phyloP scores from a whole-genome alignment of 2,113 vertebrate species.

The Plectropomus leopardus region DNA sequence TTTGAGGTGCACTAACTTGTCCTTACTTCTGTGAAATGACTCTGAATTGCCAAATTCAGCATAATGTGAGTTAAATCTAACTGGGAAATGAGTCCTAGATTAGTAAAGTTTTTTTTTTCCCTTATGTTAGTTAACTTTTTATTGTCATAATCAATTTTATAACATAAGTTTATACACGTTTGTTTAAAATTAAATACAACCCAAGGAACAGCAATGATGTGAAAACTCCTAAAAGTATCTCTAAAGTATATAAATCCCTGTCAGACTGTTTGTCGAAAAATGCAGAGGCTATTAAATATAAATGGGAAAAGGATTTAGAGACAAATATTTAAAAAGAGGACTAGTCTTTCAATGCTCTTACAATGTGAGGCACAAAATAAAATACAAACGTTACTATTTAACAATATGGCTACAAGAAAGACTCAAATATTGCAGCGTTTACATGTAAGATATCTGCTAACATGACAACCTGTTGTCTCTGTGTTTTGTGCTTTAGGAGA shows the following conservation, averaged over 20 bases:
- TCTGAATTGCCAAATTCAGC: background rate
- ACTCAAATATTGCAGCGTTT: background rate
- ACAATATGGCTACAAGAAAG: background rate
- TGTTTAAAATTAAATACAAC: no score
- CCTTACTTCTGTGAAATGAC: background rate
- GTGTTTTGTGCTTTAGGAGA: background rate
- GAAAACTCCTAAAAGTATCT: no score
- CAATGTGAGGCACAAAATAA: no score
- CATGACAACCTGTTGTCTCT: background rate
- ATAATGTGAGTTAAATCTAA: background rate
- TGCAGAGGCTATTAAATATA: no score
- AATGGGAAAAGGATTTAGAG: no score
- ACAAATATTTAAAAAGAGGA: no score
- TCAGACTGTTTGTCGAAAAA: no score
- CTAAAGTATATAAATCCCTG: no score
- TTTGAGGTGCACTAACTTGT: background rate
- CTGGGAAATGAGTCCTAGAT: background rate
- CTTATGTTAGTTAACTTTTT: background rate
- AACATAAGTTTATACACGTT: background rate
- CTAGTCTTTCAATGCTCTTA: no score
- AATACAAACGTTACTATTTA: background rate
- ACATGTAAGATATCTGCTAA: background rate
- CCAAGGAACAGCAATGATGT: no score
- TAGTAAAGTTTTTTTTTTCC: background rate
- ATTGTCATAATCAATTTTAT: rapidly evolving